Conservation (phyloP, 2,888 invertebrate genomes). For the Drepanosiphum platanoidis region DNA sequence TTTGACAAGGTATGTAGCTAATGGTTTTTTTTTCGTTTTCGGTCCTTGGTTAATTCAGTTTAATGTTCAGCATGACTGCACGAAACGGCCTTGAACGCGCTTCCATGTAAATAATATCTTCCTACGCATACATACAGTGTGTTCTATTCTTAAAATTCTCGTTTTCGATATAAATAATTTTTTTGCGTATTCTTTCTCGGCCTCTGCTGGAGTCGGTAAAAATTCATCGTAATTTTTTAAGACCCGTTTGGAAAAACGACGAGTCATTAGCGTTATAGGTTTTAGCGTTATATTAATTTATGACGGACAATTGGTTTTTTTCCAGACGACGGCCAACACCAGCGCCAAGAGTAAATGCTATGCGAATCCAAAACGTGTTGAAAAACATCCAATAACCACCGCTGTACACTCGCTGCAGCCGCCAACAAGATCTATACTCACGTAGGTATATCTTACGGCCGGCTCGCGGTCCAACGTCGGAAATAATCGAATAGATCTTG, state of each 20-base stretch:
- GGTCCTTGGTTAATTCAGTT: constrained; percentile 42
- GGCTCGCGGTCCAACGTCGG: background rate
- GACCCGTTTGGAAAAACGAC: background rate
- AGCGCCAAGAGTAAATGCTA: background rate
- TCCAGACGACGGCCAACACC: background rate
- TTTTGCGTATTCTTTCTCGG: background rate
- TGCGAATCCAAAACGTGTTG: background rate
- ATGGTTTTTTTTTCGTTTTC: constrained; percentile 8
- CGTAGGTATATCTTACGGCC: background rate
- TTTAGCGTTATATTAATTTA: background rate
- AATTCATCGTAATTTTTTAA: background rate
- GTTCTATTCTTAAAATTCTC: background rate
- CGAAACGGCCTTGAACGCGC: constrained; percentile 32
- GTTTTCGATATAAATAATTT: background rate
- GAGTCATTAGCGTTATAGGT: background rate
- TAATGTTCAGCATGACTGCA: constrained; percentile 34
- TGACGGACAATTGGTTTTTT: background rate
- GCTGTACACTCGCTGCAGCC: background rate
- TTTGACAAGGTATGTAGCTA: constrained; percentile 31
- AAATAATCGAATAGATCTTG: background rate
- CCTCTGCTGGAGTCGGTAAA: background rate
- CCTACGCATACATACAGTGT: background rate
- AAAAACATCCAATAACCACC: background rate
- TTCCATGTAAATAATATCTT: constrained; percentile 3
- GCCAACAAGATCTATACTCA: background rate